phyloP scores from a whole-genome alignment of 1,140 invertebrate genomes.

The Eupeodes corollae region DNA sequence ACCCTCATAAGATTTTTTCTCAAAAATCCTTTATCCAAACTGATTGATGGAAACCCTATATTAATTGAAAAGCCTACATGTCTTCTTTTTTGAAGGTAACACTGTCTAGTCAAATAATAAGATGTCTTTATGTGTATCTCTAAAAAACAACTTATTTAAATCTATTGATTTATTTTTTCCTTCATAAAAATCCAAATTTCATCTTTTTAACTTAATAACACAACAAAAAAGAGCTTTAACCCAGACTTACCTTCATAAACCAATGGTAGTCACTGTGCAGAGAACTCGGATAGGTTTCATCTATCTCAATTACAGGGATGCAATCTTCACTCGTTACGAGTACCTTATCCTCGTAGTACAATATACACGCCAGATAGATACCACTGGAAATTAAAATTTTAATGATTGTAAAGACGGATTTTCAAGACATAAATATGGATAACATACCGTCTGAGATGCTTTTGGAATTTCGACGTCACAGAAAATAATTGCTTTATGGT shows the following conservation, averaged over 20 bases:
- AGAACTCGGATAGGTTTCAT: slow-evolving; percentile 86
- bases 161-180: no score
- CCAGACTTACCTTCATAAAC: slow-evolving; percentile 77
- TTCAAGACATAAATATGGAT: neutral
- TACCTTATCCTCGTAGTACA: slow-evolving; percentile 91
- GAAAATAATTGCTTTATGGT: slow-evolving; percentile 91
- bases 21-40: no score
- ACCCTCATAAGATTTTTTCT: no score
- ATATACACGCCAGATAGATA: slow-evolving; percentile 79
- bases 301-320: slow-evolving; percentile 89
- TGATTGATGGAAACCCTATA: no score
- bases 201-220: neutral
- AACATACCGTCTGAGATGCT: slow-evolving; percentile 67
- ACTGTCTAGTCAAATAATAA: no score
- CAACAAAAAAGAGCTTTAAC: neutral
- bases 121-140: no score
- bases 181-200: neutral
- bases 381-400: slow-evolving; percentile 48
- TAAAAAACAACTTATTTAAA: no score
- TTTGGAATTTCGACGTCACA: slow-evolving; percentile 89
- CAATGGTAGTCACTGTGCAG: slow-evolving; percentile 91
- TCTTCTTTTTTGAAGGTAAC: no score
- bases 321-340: slow-evolving; percentile 93
- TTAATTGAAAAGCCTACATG: no score
- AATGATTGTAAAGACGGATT: neutral